phyloP scores from a whole-genome alignment of 1,140 invertebrate species.

The Drosophila nasuta region DNA sequence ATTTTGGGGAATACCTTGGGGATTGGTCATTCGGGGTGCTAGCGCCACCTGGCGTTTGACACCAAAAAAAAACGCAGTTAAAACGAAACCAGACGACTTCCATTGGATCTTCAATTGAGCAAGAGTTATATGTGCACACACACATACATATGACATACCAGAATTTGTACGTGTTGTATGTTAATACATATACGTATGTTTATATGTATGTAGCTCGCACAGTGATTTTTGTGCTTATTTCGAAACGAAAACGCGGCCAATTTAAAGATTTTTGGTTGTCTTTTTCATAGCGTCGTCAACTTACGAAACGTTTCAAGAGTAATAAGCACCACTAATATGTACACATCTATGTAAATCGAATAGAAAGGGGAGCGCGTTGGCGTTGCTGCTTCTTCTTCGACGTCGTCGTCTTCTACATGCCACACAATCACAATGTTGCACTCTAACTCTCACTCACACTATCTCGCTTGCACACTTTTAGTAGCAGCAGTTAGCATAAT shows the following conservation, averaged over 20 bases:
- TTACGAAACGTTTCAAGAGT: conserved; percentile 52
- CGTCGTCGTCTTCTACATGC: conserved; percentile 51
- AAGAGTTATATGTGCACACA: conserved; percentile 23
- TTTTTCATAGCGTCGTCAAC: conserved; percentile 35
- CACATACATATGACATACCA: not conserved
- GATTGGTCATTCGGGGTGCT: conserved; percentile 59
- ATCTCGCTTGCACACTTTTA: conserved; percentile 58
- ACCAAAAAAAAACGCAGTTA: conserved; percentile 19
- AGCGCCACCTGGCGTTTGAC: conserved; percentile 48
- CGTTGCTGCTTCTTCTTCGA: conserved; percentile 47
- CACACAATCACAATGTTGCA: conserved; percentile 64
- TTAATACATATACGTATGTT: not conserved
- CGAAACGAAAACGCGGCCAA: conserved; percentile 42
- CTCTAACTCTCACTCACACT: conserved; percentile 58
- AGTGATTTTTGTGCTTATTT: conserved; percentile 40
- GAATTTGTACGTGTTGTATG: conserved; percentile 4
- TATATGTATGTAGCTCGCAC: conserved; percentile 7
- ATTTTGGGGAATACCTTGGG: conserved; percentile 72
- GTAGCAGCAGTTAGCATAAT: conserved; percentile 60
- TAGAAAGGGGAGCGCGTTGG: conserved; percentile 50
- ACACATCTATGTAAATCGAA: conserved; percentile 33
- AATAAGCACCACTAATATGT: conserved; percentile 32
- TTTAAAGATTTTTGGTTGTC: conserved; percentile 36
- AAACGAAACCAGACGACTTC: conserved; percentile 31
- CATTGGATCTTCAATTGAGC: conserved; percentile 48